A percentile compares a stretch with the other conserved stretches of the same genome.
Evolutionary conservation across 2,797 vertebrate genomes (phyloP).

Genomic region (Periparus ater): DNA sequence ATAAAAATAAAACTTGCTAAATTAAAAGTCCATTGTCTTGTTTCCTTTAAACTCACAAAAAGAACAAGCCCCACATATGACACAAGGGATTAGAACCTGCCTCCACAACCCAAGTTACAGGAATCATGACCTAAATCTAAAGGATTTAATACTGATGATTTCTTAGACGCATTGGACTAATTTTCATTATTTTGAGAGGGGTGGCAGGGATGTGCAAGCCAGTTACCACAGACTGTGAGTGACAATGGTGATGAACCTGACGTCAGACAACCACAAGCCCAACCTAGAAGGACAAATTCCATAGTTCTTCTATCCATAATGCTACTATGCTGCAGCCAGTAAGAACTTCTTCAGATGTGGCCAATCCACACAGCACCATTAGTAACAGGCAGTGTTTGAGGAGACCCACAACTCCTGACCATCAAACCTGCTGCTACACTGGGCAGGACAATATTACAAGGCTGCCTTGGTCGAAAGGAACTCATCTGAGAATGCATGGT

Average conservation of each 20-base stretch:
- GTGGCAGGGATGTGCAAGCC: neutral
- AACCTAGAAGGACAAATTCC: neutral
- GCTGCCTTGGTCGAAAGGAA: neutral
- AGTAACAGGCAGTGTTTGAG: neutral
- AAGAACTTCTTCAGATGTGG: neutral
- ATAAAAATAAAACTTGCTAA: conserved; percentile 32
- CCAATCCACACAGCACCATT: neutral
- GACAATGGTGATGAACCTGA: neutral
- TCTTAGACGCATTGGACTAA: neutral
- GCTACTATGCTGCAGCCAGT: neutral
- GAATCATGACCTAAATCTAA: neutral
- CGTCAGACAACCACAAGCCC: neutral
- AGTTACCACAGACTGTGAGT: neutral
- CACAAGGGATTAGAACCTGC: neutral
- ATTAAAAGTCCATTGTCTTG: conserved; percentile 36
- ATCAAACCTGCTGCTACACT: neutral
- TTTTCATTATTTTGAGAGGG: neutral
- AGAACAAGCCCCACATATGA: neutral
- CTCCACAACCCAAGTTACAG: neutral
- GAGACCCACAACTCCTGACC: neutral
- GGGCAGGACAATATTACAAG: neutral
- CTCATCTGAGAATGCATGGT: rapidly evolving
- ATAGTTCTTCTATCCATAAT: neutral
- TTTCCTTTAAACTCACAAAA: conserved; percentile 4
- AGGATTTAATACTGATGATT: neutral